Conservation (phyloP, 2,113 vertebrate genomes). For the Anas platyrhynchos region DNA sequence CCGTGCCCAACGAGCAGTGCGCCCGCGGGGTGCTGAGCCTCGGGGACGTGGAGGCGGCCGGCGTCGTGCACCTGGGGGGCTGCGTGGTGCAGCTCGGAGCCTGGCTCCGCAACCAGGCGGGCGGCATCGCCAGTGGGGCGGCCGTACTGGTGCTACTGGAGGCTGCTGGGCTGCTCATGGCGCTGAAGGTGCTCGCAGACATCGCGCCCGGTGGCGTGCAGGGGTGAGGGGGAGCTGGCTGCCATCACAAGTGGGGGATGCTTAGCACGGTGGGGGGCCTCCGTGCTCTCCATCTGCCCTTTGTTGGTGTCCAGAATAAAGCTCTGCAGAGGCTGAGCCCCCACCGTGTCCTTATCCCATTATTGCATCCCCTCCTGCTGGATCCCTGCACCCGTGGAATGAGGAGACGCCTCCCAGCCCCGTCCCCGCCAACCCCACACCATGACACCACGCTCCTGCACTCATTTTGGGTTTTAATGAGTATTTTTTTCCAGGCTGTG, state of each 20-base stretch:
- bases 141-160: conserved; percentile 72
- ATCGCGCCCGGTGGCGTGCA: neutral
- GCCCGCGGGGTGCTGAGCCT: conserved; percentile 79
- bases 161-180: conserved; percentile 75
- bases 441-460: accelerated
- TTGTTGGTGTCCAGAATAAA: neutral
- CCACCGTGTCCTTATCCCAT: accelerated
- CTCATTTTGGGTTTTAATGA: neutral
- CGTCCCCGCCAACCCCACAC: neutral
- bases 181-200: conserved; percentile 72
- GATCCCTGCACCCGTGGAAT: accelerated
- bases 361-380: accelerated
- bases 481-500: neutral
- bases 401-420: accelerated
- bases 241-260: accelerated
- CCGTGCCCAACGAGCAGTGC: conserved; percentile 84
- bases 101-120: conserved; percentile 78
- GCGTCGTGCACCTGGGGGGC: conserved; percentile 80
- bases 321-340: accelerated
- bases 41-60: conserved; percentile 70
- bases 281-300: neutral
- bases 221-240: neutral
- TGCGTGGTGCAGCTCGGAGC: conserved; percentile 76
- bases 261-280: accelerated
- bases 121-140: neutral